phyloP scores from a whole-genome alignment of 2,113 vertebrate genomes.

The Thamnaconus septentrionalis region DNA sequence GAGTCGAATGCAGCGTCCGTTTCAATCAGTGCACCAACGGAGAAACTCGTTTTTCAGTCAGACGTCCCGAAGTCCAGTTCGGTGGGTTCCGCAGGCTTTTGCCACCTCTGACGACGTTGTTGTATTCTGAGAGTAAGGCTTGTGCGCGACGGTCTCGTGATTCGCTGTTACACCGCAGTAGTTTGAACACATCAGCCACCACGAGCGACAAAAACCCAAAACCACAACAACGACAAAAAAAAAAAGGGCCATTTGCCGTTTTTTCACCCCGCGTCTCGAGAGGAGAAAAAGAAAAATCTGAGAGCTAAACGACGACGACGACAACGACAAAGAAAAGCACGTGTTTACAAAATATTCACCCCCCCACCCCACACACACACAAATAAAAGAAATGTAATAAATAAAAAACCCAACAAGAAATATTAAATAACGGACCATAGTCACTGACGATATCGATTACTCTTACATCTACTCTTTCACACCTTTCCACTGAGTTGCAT shows the following conservation, averaged over 20 bases:
- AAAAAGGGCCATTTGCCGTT: slow-evolving; percentile 44
- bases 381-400: slow-evolving; percentile 31
- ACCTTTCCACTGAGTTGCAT: slow-evolving; percentile 79
- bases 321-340: no score
- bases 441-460: slow-evolving; percentile 72
- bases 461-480: slow-evolving; percentile 69
- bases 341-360: no score
- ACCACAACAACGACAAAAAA: no score
- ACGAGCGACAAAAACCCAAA: slow-evolving; percentile 11
- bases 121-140: slow-evolving; percentile 40
- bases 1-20: slow-evolving; percentile 28
- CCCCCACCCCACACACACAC: slow-evolving; percentile 15
- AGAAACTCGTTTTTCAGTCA: slow-evolving; percentile 16
- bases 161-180: slow-evolving; percentile 10
- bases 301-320: slow-evolving; percentile 1
- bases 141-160: slow-evolving; percentile 32
- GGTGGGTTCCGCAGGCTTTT: slow-evolving; percentile 26
- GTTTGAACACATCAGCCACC: slow-evolving; percentile 8
- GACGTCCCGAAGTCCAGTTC: slow-evolving; percentile 12
- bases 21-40: slow-evolving; percentile 38
- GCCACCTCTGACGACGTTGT: no score
- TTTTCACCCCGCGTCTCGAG: slow-evolving; percentile 9
- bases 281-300: slow-evolving; percentile 8
- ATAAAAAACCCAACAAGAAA: slow-evolving; percentile 55
- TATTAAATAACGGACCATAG: slow-evolving; percentile 70